A percentile compares a stretch with the other conserved stretches of the same genome.
Evolutionary conservation across 1,140 invertebrate genomes (phyloP).

Genomic region (Gerris buenoi): DNA sequence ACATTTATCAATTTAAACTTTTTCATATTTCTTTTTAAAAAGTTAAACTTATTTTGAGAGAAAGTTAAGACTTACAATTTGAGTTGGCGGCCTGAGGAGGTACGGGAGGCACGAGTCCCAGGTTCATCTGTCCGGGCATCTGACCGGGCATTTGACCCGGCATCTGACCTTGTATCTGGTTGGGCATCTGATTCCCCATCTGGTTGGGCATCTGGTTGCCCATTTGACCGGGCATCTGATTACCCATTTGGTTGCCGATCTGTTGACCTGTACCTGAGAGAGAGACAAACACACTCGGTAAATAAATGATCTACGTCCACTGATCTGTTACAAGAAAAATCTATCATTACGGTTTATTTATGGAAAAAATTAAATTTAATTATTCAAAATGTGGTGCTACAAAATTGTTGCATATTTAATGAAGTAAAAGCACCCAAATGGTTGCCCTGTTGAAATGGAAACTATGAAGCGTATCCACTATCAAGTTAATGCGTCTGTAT

Average conservation of each 20-base stretch:
- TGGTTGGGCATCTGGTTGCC: not conserved
- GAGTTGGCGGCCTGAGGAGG: conserved; percentile 33
- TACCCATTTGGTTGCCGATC: not conserved
- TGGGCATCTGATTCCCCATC: not conserved
- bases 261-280: conserved; percentile 18
- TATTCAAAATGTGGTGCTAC: too few relatives aligned
- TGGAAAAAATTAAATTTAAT: not conserved
- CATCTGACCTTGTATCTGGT: not conserved
- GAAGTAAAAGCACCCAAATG: too few relatives aligned
- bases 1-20: too few relatives aligned
- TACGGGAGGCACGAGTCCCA: conserved; percentile 37
- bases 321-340: not conserved
- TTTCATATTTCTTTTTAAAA: too few relatives aligned
- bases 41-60: too few relatives aligned
- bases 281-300: not conserved
- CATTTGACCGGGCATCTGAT: not conserved
- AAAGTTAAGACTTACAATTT: conserved; percentile 30
- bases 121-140: conserved; percentile 19
- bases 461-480: too few relatives aligned
- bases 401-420: too few relatives aligned
- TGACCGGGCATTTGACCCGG: not conserved
- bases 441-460: too few relatives aligned
- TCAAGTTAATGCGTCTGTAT: too few relatives aligned
- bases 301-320: not conserved
- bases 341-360: not conserved